These are phyloP conservation scores for Antennarius maculatus DNA, from an alignment of 2,797 vertebrate genomes.

Conservation along the genomic window DNA sequence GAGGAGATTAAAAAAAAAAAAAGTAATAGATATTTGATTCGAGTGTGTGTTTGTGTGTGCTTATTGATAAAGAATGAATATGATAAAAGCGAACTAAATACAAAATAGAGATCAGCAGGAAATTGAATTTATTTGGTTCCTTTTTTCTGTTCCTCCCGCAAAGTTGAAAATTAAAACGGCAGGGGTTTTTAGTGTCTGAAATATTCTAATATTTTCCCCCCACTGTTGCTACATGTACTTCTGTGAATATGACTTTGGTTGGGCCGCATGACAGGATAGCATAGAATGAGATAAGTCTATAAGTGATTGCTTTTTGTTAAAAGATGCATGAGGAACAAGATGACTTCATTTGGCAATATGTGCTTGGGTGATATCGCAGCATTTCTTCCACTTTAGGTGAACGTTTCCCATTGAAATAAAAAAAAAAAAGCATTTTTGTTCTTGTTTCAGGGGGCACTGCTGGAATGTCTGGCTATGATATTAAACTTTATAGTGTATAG, in stretches of 20 bases:
- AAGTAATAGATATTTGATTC: constrained; percentile 1
- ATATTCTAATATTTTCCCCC: constrained; percentile 33
- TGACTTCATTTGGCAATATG: too few relatives aligned
- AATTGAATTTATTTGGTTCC: constrained; percentile 49
- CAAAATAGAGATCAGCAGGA: constrained; percentile 34
- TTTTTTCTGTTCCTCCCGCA: constrained; percentile 36
- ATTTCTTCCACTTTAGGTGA: too few relatives aligned
- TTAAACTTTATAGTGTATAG: too few relatives aligned
- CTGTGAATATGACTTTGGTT: constrained; percentile 49
- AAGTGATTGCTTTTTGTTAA: constrained; percentile 10
- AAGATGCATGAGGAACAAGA: constrained; percentile 10
- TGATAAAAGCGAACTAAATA: constrained; percentile 22
- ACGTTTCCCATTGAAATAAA: too few relatives aligned
- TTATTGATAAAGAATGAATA: neutral
- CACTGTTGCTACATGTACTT: constrained; percentile 34
- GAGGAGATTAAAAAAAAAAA: constrained; percentile 32
- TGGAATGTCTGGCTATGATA: too few relatives aligned
- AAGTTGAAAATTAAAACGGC: constrained; percentile 69
- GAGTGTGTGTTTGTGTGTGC: neutral
- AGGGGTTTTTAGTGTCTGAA: constrained; percentile 54
- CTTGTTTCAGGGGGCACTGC: too few relatives aligned
- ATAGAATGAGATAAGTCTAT: constrained; percentile 17
- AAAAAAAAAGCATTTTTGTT: too few relatives aligned
- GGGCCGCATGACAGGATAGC: neutral
- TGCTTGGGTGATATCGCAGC: too few relatives aligned